Base-by-base conservation (phyloP, 2,113 vertebrate genomes). In the Mola mola region DNA sequence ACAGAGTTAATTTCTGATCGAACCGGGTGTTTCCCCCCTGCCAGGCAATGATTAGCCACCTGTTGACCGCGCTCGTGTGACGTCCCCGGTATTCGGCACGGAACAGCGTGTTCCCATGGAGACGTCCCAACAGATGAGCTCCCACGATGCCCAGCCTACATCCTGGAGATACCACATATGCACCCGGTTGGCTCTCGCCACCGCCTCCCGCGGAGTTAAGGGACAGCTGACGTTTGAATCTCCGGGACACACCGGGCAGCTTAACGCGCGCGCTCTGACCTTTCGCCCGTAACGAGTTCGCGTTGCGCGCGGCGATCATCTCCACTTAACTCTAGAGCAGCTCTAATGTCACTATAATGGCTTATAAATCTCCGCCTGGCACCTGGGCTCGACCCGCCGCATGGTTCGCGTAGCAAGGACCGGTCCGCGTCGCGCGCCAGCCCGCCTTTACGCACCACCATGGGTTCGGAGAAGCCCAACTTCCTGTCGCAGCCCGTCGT, bases 401-500 rank as follows among this genome's bases (percentile, higher is more conserved):
- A 3, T 34, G 25, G 56, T 57, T 24, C 51, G 49, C 26, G 3
- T 51, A 58, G 62, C 42, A 6, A 51, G 51, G 5, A 36, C 8
- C 17, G 28, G 15, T 31, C 28, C n/a, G 9, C 1, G 15, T 13
- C 33, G 29, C 66, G 44, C 40, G 12, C 7, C 41, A 9, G 26
- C 3, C 10, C 6, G 10, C 9, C 49, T 72, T 75, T 63, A 76
- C 56, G 66, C 65, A 22, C 50, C 38, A 59, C 22, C 4, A 92
- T 93, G 92, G 72, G 74, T 24, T 76, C 83, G 15, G 71, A 92
- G 0, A 93, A 92, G 79, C 91, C 90, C 4, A 92, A 85, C 24
- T 93, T 94, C 81, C 87, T 94, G 29, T 91, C 94, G 0, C 97
- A 98, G 90, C 97, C 97, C 0, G 87, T 88, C 3, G 97, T 98